Conservation (phyloP, 2,888 invertebrate genomes). For the Pinctada fucata region DNA sequence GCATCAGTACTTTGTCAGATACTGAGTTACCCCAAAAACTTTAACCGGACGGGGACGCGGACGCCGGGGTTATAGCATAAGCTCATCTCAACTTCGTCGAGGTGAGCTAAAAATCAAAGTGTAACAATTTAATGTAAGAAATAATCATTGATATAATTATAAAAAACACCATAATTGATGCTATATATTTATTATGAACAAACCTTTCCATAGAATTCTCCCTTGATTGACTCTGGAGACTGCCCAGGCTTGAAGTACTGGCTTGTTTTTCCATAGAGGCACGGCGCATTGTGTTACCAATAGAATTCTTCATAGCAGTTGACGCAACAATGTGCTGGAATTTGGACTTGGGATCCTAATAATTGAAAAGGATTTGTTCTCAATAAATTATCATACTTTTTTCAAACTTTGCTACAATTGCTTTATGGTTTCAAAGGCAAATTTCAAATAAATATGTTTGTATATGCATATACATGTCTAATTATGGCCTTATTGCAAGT, state of each 20-base stretch:
- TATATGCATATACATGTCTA: slow-evolving; percentile 3
- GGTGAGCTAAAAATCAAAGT: too few species aligned
- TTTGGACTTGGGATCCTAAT: slow-evolving; percentile 66
- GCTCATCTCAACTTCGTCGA: too few species aligned
- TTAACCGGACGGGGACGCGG: too few species aligned
- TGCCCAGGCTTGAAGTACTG: slow-evolving; percentile 22
- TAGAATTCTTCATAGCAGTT: slow-evolving; percentile 61
- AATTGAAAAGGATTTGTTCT: too few species aligned
- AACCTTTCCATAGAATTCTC: slow-evolving; percentile 56
- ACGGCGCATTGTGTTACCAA: slow-evolving; percentile 59
- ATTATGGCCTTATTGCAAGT: too few species aligned
- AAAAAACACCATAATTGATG: too few species aligned
- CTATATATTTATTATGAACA: too few species aligned
- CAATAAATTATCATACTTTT: background rate
- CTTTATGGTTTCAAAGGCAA: background rate
- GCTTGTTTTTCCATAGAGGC: slow-evolving; percentile 60
- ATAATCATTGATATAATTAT: too few species aligned
- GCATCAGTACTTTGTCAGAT: too few species aligned
- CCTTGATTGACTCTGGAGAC: slow-evolving; percentile 45
- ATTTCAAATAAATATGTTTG: background rate
- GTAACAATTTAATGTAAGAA: too few species aligned
- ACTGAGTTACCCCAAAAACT: too few species aligned
- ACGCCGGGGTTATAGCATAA: too few species aligned
- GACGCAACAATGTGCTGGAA: slow-evolving; percentile 68
- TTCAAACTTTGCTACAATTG: background rate